phyloP scores from a whole-genome alignment of 2,797 vertebrate species.

The Pampus argenteus region DNA sequence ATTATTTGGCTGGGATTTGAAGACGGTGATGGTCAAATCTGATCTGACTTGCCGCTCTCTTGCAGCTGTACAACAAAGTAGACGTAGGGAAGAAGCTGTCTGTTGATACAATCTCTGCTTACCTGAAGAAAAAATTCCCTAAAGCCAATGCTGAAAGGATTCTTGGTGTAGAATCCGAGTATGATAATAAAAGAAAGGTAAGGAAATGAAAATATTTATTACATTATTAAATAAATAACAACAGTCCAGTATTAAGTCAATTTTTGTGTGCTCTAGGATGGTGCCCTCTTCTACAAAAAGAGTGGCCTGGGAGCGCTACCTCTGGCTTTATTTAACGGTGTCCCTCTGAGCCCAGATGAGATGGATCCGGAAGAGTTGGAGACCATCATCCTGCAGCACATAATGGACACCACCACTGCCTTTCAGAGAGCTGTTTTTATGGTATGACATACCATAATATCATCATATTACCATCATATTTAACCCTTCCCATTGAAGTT shows the following conservation, averaged over 20 bases:
- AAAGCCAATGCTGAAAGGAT: conserved; percentile 86
- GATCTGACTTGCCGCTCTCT: conserved; percentile 54
- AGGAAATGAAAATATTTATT: conserved; percentile 8
- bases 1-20: conserved; percentile 53
- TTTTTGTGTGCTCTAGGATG: conserved; percentile 83
- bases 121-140: conserved; percentile 90
- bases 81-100: conserved; percentile 82
- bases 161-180: conserved; percentile 86
- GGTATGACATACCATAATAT: conserved; percentile 79
- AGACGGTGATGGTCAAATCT: conserved; percentile 49
- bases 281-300: conserved; percentile 90
- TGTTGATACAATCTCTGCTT: conserved; percentile 83
- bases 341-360: conserved; percentile 89
- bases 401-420: conserved; percentile 88
- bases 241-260: conserved; percentile 2
- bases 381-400: conserved; percentile 89
- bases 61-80: conserved; percentile 90
- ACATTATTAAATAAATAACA: background rate
- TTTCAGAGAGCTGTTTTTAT: conserved; percentile 93
- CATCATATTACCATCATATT: too few species aligned
- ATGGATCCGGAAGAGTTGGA: conserved; percentile 91
- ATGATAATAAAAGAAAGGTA: conserved; percentile 91
- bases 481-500: background rate
- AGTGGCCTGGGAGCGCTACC: conserved; percentile 91
- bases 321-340: conserved; percentile 94